These are phyloP conservation scores for Yponomeuta evonymella DNA, from an alignment of 2,888 invertebrate genomes.

Conservation along the genomic window DNA sequence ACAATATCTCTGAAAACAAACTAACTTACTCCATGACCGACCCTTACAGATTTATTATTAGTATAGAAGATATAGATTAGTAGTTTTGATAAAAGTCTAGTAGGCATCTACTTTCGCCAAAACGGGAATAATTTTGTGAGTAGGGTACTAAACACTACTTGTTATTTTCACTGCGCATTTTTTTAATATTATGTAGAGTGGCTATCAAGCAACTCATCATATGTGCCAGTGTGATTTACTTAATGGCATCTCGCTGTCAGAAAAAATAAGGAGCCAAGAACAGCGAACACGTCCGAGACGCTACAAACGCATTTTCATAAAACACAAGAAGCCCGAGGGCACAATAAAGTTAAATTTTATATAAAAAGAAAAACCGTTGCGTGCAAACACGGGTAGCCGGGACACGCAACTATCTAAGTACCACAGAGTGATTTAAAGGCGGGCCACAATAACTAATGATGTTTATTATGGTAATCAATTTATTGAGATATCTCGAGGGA, in stretches of 20 bases:
- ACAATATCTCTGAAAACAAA: too few species aligned
- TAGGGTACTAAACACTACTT: too few species aligned
- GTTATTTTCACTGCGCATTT: too few species aligned
- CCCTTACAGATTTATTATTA: too few species aligned
- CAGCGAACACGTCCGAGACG: slow-evolving; percentile 2
- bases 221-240: neutral
- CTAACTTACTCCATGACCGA: too few species aligned
- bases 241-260: slow-evolving; percentile 22
- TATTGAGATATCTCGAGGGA: slow-evolving; percentile 57
- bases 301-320: slow-evolving; percentile 10
- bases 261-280: slow-evolving; percentile 34
- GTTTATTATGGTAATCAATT: slow-evolving; percentile 69
- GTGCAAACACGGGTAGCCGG: slow-evolving; percentile 62
- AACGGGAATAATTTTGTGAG: too few species aligned
- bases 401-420: slow-evolving; percentile 47
- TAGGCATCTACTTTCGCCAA: too few species aligned
- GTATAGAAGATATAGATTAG: too few species aligned
- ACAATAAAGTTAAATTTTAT: slow-evolving; percentile 18
- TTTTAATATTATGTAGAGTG: too few species aligned
- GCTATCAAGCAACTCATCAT: neutral
- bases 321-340: slow-evolving; percentile 6
- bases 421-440: slow-evolving; percentile 55
- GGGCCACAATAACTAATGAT: slow-evolving; percentile 65
- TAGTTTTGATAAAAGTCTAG: too few species aligned
- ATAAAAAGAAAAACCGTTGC: slow-evolving; percentile 40